Evolutionary conservation across 2,888 invertebrate species (phyloP).

Genomic region (Orthosia gothica): DNA sequence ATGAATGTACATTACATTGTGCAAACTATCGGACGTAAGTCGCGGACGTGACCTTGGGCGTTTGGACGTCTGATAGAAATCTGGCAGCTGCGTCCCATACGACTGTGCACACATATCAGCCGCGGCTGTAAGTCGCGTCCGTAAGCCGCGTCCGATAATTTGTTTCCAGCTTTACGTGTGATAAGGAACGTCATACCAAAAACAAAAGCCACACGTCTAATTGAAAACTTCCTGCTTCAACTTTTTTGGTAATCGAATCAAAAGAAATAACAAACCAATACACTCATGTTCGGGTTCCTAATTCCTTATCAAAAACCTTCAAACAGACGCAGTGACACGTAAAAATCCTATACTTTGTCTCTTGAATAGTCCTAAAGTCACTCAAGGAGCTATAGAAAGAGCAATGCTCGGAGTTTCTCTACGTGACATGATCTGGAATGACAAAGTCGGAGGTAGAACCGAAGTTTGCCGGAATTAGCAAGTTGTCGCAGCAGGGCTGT

Average conservation of each 20-base stretch:
- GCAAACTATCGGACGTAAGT: too few species aligned
- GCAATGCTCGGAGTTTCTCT: conserved; percentile 57
- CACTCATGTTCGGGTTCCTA: background rate
- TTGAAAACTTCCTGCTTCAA: background rate
- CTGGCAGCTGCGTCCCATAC: too few species aligned
- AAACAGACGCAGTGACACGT: conserved; percentile 32
- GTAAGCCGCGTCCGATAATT: too few species aligned
- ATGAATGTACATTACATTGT: too few species aligned
- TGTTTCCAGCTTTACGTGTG: too few species aligned
- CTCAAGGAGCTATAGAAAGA: conserved; percentile 55
- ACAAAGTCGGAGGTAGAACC: conserved; percentile 48
- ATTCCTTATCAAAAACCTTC: conserved; percentile 12
- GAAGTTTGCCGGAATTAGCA: conserved; percentile 57
- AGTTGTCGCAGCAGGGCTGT: conserved; percentile 47
- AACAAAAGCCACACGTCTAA: background rate
- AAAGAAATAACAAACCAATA: conserved; percentile 9
- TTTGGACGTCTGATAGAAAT: too few species aligned
- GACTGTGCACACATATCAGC: too few species aligned
- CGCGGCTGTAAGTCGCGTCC: too few species aligned
- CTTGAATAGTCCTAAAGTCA: conserved; percentile 54
- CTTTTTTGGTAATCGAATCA: background rate
- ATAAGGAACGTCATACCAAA: background rate
- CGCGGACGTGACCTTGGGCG: too few species aligned
- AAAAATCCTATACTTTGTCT: conserved; percentile 34
- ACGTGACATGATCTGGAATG: conserved; percentile 61